These are phyloP conservation scores for Holcopasites calliopsidis DNA, from an alignment of 1,140 invertebrate genomes.

Conservation along the genomic window DNA sequence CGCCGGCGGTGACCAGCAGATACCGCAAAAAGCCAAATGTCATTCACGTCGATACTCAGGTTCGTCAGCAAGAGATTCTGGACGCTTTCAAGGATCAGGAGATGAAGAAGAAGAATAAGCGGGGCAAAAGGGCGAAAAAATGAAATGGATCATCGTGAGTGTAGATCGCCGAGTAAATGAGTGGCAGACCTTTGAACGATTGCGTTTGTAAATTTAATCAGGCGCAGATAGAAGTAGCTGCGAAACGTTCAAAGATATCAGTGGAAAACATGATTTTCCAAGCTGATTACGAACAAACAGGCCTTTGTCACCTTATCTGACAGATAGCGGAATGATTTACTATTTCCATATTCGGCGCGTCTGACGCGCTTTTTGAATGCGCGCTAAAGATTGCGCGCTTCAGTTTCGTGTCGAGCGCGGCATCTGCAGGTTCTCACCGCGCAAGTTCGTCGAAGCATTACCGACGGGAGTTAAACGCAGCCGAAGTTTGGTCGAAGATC, in stretches of 20 bases:
- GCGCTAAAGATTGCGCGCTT: not conserved
- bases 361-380: not conserved
- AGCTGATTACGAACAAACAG: not conserved
- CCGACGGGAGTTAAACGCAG: slow-evolving; percentile 29
- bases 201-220: not conserved
- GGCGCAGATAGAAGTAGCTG: not conserved
- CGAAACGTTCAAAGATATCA: not conserved
- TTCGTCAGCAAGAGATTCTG: slow-evolving; percentile 75
- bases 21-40: slow-evolving; percentile 74
- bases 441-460: not conserved
- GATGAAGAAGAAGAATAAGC: slow-evolving; percentile 42
- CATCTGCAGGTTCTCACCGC: slow-evolving; percentile 31
- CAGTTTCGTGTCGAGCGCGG: not conserved
- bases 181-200: not conserved
- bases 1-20: slow-evolving; percentile 71
- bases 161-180: not conserved
- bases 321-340: not conserved
- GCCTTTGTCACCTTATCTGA: not conserved
- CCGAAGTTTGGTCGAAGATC: not conserved
- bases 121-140: not conserved
- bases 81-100: slow-evolving; percentile 60
- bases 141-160: not conserved
- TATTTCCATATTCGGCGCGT: not conserved
- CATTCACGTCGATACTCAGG: slow-evolving; percentile 75
- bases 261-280: too few relatives aligned